Percentiles rank a stretch among this genome's conserved stretches.
Evolutionary conservation across 2,113 vertebrate species (phyloP).

Genomic region (Bos indicus): DNA sequence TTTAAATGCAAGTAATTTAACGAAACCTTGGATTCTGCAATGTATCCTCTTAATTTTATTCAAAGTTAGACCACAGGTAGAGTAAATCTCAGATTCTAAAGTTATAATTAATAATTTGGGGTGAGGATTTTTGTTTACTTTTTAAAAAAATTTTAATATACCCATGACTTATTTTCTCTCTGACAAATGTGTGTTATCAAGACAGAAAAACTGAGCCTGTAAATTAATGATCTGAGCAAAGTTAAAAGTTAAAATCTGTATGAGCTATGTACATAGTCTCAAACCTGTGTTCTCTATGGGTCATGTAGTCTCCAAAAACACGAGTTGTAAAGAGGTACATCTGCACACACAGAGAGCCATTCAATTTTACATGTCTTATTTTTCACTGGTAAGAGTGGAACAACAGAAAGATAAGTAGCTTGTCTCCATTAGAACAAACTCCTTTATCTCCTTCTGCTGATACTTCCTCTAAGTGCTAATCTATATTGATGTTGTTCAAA

Average conservation of each 20-base stretch:
- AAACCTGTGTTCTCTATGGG: neutral
- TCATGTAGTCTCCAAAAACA: neutral
- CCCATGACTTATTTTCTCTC: neutral
- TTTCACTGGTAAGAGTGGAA: neutral
- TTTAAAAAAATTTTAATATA: neutral
- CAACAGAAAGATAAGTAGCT: neutral
- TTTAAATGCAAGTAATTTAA: neutral
- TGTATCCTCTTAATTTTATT: neutral
- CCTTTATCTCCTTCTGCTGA: neutral
- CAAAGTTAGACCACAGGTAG: neutral
- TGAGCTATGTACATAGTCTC: neutral
- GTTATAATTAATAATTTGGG: neutral
- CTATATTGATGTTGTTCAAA: neutral
- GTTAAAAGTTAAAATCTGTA: neutral
- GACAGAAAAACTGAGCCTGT: neutral
- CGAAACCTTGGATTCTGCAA: neutral
- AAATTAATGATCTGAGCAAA: neutral
- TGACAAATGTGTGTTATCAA: neutral
- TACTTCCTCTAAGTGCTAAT: neutral
- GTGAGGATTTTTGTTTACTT: neutral
- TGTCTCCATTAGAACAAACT: neutral
- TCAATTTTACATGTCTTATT: neutral
- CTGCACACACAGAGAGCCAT: neutral
- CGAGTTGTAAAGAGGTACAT: neutral
- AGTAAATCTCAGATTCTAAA: neutral